Evolutionary conservation across 2,113 vertebrate species (phyloP), one percentile per base, ranked within the genome.

Genomic region (Progne subis): DNA sequence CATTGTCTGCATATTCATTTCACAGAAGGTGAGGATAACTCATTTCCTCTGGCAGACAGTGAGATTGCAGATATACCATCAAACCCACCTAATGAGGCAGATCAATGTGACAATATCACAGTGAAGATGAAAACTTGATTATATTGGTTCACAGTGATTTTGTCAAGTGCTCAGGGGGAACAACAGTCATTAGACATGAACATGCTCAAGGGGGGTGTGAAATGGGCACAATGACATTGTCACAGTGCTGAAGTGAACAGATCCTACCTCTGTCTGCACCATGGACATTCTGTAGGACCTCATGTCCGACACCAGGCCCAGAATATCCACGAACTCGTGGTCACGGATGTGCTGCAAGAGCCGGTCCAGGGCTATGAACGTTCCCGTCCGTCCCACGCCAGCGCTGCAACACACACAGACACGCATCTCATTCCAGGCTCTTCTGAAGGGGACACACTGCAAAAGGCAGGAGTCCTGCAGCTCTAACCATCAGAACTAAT

Each of bases 231-330:
- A 2, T 17, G n/a, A 8, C 1, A 4, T 2, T 20, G 60, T 18
- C 24, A 16, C 24, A 24, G 4, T 0, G 23, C 20, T 34, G 50
- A 32, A 74, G 34, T 1, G 8, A 43, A 3, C 4, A 2, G 34
- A 8, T 18, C 97, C 81, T 96, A 99, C 99, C 99, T 99, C 99
- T 2, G 99, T 99, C 97, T 99, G 99, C 52, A 99, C 99, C 99
- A 99, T 99, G 50, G 98, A 99, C 97, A 99, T 99, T 29, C 99
- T 98, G 92, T 99, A 99, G 3, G 99, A 99, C 29, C 99, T 97
- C 99, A 99, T 99, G 93, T 99, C 99, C 0, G 99, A 99, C 94
- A 99, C 99, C 97, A 99, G 96, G 3, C 99, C 99, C 92, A 99
- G 82, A 50, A 99, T 98, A 92, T 99, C 99, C 3, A 98, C 98